A percentile compares a stretch with the other conserved stretches of the same genome.
Evolutionary conservation across 2,797 vertebrate species (phyloP).

Genomic region (Pteropus rufus): DNA sequence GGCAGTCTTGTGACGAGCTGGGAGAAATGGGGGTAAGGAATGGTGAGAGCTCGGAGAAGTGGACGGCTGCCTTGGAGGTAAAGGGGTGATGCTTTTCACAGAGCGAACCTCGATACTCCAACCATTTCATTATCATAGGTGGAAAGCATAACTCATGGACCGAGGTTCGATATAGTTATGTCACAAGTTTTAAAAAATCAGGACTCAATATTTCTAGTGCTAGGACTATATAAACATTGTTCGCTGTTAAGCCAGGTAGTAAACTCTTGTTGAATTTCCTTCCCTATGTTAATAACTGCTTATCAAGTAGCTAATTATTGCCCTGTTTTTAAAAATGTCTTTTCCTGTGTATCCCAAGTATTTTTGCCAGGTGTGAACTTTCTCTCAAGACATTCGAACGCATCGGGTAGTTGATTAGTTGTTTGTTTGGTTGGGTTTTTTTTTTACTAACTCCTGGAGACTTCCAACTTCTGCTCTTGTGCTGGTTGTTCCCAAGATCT

Average conservation of each 20-base stretch:
- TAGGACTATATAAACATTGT: not conserved
- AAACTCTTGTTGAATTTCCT: not conserved
- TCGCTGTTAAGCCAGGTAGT: not conserved
- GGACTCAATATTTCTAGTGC: not conserved
- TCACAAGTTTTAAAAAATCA: not conserved
- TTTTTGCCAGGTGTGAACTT: not conserved
- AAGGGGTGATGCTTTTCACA: fast-evolving
- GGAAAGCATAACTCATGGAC: not conserved
- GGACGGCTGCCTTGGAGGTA: not conserved
- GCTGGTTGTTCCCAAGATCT: not conserved
- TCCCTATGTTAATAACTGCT: not conserved
- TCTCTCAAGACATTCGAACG: not conserved
- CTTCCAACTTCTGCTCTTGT: not conserved
- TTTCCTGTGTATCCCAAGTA: not conserved
- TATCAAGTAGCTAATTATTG: not conserved
- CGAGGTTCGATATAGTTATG: not conserved
- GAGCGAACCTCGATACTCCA: not conserved
- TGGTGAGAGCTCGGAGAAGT: not conserved
- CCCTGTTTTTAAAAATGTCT: not conserved
- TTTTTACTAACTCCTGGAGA: not conserved
- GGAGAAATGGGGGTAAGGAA: fast-evolving
- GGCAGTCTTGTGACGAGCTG: not conserved
- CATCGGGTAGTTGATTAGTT: not conserved
- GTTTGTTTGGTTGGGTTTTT: too few relatives aligned
- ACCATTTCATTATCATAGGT: not conserved